Evolutionary conservation across 2,113 vertebrate genomes (phyloP), one percentile per base, ranked within the genome.

Genomic region (Triplophysa dalaica): DNA sequence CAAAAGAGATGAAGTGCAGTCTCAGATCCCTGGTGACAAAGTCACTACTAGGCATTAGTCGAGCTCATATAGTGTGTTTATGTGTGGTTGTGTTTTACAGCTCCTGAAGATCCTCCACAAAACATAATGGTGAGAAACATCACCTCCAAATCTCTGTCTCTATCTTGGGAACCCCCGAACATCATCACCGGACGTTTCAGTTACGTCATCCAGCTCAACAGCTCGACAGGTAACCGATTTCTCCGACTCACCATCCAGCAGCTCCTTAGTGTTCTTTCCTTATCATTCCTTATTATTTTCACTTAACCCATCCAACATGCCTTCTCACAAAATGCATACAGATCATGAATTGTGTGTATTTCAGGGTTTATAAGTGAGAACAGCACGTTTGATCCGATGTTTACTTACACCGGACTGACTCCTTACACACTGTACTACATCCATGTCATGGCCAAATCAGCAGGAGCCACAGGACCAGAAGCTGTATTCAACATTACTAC

Each of bases 81-180:
- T 13, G 19, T 33, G 11, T 75, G 14, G 33, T 38, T 38, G 33
- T 74, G 62, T 82, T 65, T 81, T 79, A 19, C 81, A 99, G 98
- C 95, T 81, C 98, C 98, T 77, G 97, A 98, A 88, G 97, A 95
- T 81, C 88, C 96, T 12, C 98, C 98, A 52, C 93, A 95, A 86
- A 97, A 95, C 82, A 78, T 96, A 61, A 14, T 87, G 19, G 87
- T 90, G 19, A 83, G 89, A 70, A 96, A 96, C 38, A 73, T 95
- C 82, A 97, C 95, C 52, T 95, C 94, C 33, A 94, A 92, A 67
- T 94, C 93, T 0, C 91, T 98, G 80, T 90, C 90, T 38, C 87
- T 96, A 70, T 91, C 86, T 13, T 99, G 98, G 96, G 95, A 92
- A 8, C 89, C 96, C 82, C 98, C 98, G 69, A 88, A 68, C 8